Base-by-base conservation (phyloP, 2,113 vertebrate species). In the Psilopogon haemacephalus region DNA sequence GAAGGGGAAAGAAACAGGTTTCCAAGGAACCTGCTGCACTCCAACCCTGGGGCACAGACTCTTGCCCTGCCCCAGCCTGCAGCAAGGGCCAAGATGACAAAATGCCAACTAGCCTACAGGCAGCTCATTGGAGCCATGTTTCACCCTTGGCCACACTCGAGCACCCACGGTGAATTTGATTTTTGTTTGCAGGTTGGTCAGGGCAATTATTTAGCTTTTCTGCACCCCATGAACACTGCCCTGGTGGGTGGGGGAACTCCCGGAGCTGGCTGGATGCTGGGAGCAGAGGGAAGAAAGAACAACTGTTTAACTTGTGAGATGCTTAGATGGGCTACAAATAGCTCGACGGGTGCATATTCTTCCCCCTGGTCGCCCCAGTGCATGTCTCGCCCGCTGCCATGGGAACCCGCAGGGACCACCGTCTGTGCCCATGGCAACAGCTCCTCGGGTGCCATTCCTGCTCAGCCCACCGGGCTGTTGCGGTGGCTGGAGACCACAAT, bases 361-460 rank as follows among this genome's bases (percentile, higher is more conserved):
- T 80, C 88, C 90, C 68, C 72, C 77, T 65, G 59, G 20, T 73
- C 71, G 50, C 46, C 89, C 88, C 0, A 3, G 86, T 92, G 92
- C 93, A 0, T 97, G 86, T 95, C 97, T 97, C 93, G 75, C 95
- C 92, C 7, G 58, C 96, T 14, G 78, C 98, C 97, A 98, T 98
- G 97, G 98, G 97, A 98, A 98, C 98, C 70, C 58, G 8, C 65
- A 68, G 96, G 98, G 95, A 94, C 92, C 92, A 82, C 77, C 0
- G 92, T 92, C 96, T 96, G 95, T 3, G 88, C 96, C 98, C 95
- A 91, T 97, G 94, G 97, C 96, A 97, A 97, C 97, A 69, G 91
- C 98, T 96, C 97, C 97, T 97, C 70, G 94, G 97, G 98, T 97
- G 97, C 97, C 98, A 97, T 73, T 46, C 27, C 74, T 81, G 64